Conservation (phyloP, 2,888 invertebrate species). For the Eupithecia dodoneata region DNA sequence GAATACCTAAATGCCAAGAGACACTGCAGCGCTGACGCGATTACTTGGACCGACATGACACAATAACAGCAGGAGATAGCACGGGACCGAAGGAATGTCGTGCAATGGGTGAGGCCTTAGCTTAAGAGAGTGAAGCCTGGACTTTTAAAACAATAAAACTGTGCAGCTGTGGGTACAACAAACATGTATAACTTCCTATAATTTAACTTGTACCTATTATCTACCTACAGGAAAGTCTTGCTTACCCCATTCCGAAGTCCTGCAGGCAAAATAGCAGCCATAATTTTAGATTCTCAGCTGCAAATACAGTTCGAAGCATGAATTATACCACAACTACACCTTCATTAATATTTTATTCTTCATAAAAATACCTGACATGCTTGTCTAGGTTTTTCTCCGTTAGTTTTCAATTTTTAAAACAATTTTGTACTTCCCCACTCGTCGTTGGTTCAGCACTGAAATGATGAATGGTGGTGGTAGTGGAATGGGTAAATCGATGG, state of each 20-base stretch:
- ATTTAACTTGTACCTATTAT: too few species aligned
- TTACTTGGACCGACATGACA: too few species aligned
- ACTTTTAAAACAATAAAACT: too few species aligned
- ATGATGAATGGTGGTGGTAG: slow-evolving; percentile 29
- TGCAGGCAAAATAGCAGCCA: slow-evolving; percentile 73
- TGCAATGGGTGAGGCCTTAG: too few species aligned
- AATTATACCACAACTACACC: background rate
- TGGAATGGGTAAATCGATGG: slow-evolving; percentile 45
- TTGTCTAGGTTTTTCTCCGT: background rate
- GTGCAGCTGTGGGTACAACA: too few species aligned
- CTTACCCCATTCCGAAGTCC: slow-evolving; percentile 73
- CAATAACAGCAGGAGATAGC: too few species aligned
- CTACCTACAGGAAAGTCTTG: slow-evolving; percentile 6
- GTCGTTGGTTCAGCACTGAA: slow-evolving; percentile 3
- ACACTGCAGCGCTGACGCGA: too few species aligned
- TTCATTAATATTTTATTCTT: background rate
- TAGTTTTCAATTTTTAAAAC: background rate
- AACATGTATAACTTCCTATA: too few species aligned
- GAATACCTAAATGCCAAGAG: too few species aligned
- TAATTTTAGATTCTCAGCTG: slow-evolving; percentile 38
- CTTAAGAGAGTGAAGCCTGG: too few species aligned
- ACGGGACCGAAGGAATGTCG: too few species aligned
- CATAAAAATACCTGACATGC: background rate
- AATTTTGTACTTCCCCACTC: background rate
- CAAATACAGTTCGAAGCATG: slow-evolving; percentile 25